phyloP scores from a whole-genome alignment of 2,797 vertebrate genomes.

The Chiloscyllium punctatum region DNA sequence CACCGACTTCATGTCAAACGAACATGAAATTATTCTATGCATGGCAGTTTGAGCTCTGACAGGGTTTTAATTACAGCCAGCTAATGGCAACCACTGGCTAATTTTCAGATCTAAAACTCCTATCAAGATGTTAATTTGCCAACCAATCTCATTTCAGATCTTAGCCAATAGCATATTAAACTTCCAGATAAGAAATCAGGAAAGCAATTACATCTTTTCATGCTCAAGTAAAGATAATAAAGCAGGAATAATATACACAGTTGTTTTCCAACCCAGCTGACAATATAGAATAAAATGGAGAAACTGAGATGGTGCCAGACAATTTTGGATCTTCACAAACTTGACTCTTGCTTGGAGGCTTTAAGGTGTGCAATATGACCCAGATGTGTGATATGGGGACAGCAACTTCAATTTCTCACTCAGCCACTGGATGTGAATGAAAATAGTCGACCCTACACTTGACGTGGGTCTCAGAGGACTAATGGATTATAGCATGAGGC shows the following conservation, averaged over 20 bases:
- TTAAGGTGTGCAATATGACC: too few relatives aligned
- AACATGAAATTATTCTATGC: background rate
- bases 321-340: background rate
- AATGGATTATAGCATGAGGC: background rate
- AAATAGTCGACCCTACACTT: background rate
- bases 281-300: background rate
- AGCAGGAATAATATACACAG: background rate
- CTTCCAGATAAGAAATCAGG: background rate
- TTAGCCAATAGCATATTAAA: background rate
- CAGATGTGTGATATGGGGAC: background rate
- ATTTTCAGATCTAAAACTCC: background rate
- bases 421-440: background rate
- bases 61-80: background rate
- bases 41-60: background rate
- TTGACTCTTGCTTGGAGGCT: background rate
- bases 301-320: background rate
- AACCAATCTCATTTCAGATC: background rate
- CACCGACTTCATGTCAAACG: background rate
- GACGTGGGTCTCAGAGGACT: background rate
- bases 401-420: background rate
- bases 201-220: conserved; percentile 19
- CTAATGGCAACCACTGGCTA: background rate
- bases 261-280: background rate
- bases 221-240: conserved; percentile 10
- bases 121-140: conserved; percentile 19